Evolutionary conservation across 2,113 vertebrate genomes (phyloP).

Genomic region (Ancistrus triradiatus): DNA sequence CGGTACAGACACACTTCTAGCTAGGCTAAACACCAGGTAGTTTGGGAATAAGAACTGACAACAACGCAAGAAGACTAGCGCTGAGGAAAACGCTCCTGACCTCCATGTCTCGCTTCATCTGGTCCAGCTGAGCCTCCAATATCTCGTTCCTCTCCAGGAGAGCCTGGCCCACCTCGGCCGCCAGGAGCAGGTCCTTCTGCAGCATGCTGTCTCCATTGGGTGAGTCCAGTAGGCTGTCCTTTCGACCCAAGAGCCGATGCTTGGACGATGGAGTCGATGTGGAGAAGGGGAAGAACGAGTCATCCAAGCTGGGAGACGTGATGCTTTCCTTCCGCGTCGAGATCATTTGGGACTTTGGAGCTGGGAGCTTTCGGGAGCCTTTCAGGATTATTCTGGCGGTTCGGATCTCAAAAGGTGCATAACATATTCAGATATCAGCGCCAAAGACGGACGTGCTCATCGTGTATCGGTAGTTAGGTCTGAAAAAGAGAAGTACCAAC

Average conservation of each 20-base stretch:
- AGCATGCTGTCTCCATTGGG: slow-evolving; percentile 46
- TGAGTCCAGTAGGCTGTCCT: slow-evolving; percentile 52
- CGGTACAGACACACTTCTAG: too few relatives aligned
- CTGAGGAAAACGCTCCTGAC: slow-evolving; percentile 54
- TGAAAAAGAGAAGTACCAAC: too few relatives aligned
- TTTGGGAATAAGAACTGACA: too few relatives aligned
- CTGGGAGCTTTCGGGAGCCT: neutral
- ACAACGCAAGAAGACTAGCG: too few relatives aligned
- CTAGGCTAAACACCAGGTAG: too few relatives aligned
- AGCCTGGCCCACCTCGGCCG: slow-evolving; percentile 73
- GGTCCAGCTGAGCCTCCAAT: slow-evolving; percentile 59
- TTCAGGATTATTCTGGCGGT: neutral
- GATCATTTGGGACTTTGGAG: slow-evolving; percentile 53
- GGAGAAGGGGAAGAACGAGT: slow-evolving; percentile 72
- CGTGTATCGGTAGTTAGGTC: neutral
- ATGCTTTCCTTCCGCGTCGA: slow-evolving; percentile 59
- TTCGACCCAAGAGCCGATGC: slow-evolving; percentile 31
- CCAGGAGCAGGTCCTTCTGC: slow-evolving; percentile 71
- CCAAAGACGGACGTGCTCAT: neutral
- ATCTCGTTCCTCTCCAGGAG: slow-evolving; percentile 74
- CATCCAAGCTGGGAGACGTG: slow-evolving; percentile 67
- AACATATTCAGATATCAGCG: slow-evolving; percentile 1
- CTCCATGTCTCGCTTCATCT: slow-evolving; percentile 63
- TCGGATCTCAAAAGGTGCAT: neutral
- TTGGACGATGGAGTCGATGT: slow-evolving; percentile 51